A percentile compares a stretch with the other conserved stretches of the same genome.
phyloP scores from a whole-genome alignment of 2,113 vertebrate species.

The Thamnaconus septentrionalis region DNA sequence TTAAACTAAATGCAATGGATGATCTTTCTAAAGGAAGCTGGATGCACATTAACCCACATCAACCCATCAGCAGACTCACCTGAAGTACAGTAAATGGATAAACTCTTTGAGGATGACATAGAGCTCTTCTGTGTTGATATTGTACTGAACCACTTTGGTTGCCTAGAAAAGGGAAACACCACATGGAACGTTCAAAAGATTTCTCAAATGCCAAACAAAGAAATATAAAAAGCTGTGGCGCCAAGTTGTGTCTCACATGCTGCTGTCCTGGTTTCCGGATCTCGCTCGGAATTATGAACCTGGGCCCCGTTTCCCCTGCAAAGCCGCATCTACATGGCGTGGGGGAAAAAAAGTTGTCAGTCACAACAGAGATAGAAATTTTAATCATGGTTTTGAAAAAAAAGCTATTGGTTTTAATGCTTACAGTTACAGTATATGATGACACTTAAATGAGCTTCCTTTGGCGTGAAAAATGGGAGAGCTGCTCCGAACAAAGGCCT shows the following conservation, averaged over 20 bases:
- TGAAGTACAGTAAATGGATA: conserved; percentile 96
- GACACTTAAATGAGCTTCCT: background rate
- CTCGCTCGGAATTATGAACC: conserved; percentile 97
- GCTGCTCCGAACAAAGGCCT: conserved; percentile 27
- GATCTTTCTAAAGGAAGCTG: background rate
- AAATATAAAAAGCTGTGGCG: background rate
- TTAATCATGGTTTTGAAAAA: too few species aligned
- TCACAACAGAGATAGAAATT: background rate
- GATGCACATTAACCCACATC: background rate
- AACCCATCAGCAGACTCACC: conserved; percentile 70
- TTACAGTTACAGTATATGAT: background rate
- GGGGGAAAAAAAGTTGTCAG: conserved; percentile 1
- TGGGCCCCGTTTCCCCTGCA: conserved; percentile 95
- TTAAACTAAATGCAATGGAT: background rate
- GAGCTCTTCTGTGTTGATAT: conserved; percentile 97
- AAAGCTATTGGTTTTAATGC: background rate
- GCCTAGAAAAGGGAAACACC: conserved; percentile 73
- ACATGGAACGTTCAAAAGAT: background rate
- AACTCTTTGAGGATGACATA: conserved; percentile 97
- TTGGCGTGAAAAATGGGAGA: conserved; percentile 4
- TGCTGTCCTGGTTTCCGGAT: conserved; percentile 84
- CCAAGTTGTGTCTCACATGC: conserved; percentile 61
- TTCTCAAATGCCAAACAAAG: too few species aligned
- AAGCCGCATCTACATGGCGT: conserved; percentile 87
- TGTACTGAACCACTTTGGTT: conserved; percentile 92